Base-by-base conservation (phyloP, 1,140 invertebrate genomes). In the Babylonia areolata region DNA sequence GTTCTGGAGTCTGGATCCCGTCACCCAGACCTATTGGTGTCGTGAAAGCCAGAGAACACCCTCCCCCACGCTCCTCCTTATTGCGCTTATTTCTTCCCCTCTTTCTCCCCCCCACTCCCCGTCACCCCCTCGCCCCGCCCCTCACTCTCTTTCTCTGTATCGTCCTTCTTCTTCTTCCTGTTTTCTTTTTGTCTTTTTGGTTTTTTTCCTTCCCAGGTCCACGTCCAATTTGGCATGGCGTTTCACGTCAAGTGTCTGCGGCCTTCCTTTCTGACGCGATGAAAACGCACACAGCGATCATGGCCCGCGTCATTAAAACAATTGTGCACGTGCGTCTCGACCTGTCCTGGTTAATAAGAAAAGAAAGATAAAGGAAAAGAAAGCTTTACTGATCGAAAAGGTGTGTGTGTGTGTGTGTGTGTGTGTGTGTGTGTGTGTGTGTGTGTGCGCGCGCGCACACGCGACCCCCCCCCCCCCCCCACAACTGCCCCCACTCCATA, bases 181-280 rank as follows among this genome's bases (percentile, higher is more conserved):
- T 75, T 75, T 17, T 15, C 31, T 71, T 28, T 28, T 20, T 51
- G 9, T 51, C 46, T 51, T 20, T 71, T n/a, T 33, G 9, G 23
- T 33, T n/a, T 33, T 28, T 33, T 28, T 33, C 69, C 28, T 9
- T 35, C 9, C 9, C 46, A 51, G 17, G 46, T 12, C 46, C 46
- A 51, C 35, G 77, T 79, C 77, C 77, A 79, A 79, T 42, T 79
- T 79, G 42, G 35, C 77, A 39, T 3, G 15, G 42, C 39, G 37
- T 79, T 79, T 46, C 77, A 79, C 39, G 77, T 79, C 3, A 79
- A 79, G 77, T 79, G 77, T 79, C 77, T 79, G 39, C 20, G 28
- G 15, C 37, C 37, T 9, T 6, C 46, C 46, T 51, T 17, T 51
- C 77, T 42, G 77, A 79, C 77, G 77, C 77, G 77, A 79, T 79